Evolutionary conservation across 2,113 vertebrate species (phyloP).

Genomic region (Pedetes capensis): DNA sequence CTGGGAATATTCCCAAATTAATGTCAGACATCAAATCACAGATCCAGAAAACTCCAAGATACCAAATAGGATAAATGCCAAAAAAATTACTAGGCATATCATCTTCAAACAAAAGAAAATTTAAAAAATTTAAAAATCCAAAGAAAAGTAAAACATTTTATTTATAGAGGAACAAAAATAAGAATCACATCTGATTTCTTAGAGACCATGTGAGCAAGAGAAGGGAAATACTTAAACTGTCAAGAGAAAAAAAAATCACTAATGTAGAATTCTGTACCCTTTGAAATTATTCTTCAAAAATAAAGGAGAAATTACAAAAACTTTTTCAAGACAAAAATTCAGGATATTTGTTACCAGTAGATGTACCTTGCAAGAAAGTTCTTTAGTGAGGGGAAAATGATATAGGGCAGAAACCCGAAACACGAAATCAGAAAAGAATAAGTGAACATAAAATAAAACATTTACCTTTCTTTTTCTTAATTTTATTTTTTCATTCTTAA

Average conservation of each 20-base stretch:
- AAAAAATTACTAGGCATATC: background rate
- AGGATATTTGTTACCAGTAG: background rate
- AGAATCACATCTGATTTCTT: background rate
- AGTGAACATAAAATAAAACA: too few species aligned
- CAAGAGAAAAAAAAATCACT: background rate
- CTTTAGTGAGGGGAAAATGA: background rate
- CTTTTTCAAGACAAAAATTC: background rate
- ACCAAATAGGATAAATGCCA: background rate
- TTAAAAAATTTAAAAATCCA: too few species aligned
- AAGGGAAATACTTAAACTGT: background rate
- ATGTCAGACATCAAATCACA: too few species aligned
- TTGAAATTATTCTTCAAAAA: too few species aligned
- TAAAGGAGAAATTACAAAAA: background rate
- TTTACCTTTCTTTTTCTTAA: too few species aligned
- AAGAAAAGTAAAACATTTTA: background rate
- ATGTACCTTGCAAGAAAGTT: background rate
- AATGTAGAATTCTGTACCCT: background rate
- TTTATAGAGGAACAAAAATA: fast-evolving
- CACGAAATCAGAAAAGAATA: too few species aligned
- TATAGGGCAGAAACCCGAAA: too few species aligned
- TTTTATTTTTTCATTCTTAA: background rate
- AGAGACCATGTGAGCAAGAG: background rate
- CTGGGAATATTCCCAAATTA: too few species aligned
- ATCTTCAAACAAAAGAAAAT: background rate
- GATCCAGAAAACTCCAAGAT: background rate